These are phyloP conservation scores for Trichonephila inaurata DNA, from an alignment of 1,140 invertebrate genomes.

Conservation along the genomic window DNA sequence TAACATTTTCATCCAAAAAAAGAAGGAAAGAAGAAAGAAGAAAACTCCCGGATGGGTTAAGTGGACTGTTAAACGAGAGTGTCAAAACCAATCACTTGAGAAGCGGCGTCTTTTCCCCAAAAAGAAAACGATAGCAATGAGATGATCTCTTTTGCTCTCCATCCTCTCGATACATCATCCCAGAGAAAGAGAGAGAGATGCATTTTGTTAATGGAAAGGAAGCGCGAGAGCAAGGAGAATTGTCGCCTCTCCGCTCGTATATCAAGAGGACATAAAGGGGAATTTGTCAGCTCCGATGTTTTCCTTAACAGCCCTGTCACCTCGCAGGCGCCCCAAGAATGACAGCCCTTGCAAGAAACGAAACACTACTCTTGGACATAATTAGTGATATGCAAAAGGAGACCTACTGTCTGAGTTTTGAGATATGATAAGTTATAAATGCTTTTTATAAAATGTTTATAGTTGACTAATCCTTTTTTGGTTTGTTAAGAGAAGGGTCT, in stretches of 20 bases:
- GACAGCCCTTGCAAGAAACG: not conserved
- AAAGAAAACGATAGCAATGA: not conserved
- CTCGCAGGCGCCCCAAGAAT: not conserved
- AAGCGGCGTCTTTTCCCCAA: not conserved
- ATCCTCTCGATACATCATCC: constrained; percentile 11
- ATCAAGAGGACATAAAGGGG: constrained; percentile 45
- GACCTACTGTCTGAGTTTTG: not conserved
- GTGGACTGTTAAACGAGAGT: constrained; percentile 44
- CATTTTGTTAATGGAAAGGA: constrained; percentile 52
- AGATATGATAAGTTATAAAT: not conserved
- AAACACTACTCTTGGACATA: not conserved
- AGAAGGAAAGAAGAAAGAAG: not conserved
- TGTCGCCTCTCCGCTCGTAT: constrained; percentile 33
- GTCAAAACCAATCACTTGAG: constrained; percentile 50
- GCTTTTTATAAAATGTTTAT: not conserved
- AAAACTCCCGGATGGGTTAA: constrained; percentile 7
- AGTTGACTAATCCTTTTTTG: not conserved
- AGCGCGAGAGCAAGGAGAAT: constrained; percentile 10
- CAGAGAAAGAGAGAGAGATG: constrained; percentile 18
- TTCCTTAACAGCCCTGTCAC: constrained; percentile 48
- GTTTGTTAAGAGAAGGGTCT: not conserved
- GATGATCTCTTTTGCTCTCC: constrained; percentile 31
- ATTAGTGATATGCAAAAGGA: constrained; percentile 11
- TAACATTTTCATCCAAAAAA: not conserved
- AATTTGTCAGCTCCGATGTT: constrained; percentile 50